These are phyloP conservation scores for Beaufortia kweichowensis DNA, from an alignment of 2,113 vertebrate genomes.

Conservation along the genomic window DNA sequence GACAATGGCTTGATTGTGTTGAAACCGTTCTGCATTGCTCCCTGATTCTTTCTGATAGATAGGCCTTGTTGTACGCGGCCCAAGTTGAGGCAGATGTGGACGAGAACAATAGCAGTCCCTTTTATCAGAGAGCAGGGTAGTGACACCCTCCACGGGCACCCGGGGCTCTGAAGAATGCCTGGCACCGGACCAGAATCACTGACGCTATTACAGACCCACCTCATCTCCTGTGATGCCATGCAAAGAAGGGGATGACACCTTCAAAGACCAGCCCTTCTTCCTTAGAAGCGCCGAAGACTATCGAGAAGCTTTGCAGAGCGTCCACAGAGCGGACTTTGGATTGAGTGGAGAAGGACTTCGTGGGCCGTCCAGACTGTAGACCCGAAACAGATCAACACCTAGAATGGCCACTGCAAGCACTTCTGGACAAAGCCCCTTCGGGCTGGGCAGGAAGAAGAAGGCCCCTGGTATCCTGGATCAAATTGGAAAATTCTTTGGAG, in stretches of 20 bases:
- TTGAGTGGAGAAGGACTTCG: conserved; percentile 78
- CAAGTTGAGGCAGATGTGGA: conserved; percentile 82
- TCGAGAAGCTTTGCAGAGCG: conserved; percentile 73
- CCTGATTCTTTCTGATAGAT: conserved; percentile 83
- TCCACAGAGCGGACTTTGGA: conserved; percentile 73
- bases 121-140: conserved; percentile 83
- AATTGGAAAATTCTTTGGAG: conserved; percentile 91
- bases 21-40: conserved; percentile 76
- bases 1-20: conserved; percentile 81
- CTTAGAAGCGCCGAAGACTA: conserved; percentile 83
- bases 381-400: conserved; percentile 69
- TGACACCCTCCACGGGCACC: conserved; percentile 93
- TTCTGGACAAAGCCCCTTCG: conserved; percentile 81
- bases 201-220: conserved; percentile 78
- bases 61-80: conserved; percentile 84
- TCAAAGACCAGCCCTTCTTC: conserved; percentile 87
- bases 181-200: conserved; percentile 83
- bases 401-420: conserved; percentile 90
- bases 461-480: conserved; percentile 90
- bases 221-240: conserved; percentile 88
- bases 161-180: conserved; percentile 85
- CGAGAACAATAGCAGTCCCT: conserved; percentile 88
- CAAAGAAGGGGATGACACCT: conserved; percentile 86
- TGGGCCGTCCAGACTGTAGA: conserved; percentile 69
- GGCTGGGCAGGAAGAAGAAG: conserved; percentile 82